Conservation (phyloP, 2,797 vertebrate species). For the Pantherophis vulpinus region DNA sequence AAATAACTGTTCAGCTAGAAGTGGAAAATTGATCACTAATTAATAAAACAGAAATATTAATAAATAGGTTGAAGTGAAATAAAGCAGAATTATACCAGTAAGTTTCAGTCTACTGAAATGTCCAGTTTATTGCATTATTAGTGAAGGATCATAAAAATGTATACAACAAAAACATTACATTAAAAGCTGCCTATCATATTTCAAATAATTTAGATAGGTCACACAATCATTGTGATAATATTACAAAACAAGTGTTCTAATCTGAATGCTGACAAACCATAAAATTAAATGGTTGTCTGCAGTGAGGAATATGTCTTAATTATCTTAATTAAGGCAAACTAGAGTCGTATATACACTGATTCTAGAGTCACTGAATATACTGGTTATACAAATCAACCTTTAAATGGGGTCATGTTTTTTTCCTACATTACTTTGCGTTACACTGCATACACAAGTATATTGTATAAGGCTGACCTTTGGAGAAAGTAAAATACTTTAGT, state of each 20-base stretch:
- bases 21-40: background rate
- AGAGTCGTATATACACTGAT: conserved; percentile 45
- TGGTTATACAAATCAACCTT: conserved; percentile 63
- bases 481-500: conserved; percentile 40
- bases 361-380: conserved; percentile 53
- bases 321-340: conserved; percentile 65
- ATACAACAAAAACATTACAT: background rate
- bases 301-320: conserved; percentile 66
- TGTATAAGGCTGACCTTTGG: conserved; percentile 50
- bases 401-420: conserved; percentile 59
- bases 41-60: background rate
- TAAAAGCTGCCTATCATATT: background rate
- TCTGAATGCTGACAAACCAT: conserved; percentile 61
- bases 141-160: background rate
- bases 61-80: background rate
- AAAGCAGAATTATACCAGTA: background rate
- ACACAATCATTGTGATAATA: conserved; percentile 34
- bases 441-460: conserved; percentile 47
- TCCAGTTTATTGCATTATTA: background rate
- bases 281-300: conserved; percentile 65
- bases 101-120: background rate
- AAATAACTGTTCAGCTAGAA: conserved; percentile 7
- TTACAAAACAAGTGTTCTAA: conserved; percentile 58
- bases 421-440: conserved; percentile 61
- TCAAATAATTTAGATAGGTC: conserved; percentile 16